A percentile compares a stretch with the other conserved stretches of the same genome.
Evolutionary conservation across 2,113 vertebrate species (phyloP).

Genomic region (Calcarius ornatus): DNA sequence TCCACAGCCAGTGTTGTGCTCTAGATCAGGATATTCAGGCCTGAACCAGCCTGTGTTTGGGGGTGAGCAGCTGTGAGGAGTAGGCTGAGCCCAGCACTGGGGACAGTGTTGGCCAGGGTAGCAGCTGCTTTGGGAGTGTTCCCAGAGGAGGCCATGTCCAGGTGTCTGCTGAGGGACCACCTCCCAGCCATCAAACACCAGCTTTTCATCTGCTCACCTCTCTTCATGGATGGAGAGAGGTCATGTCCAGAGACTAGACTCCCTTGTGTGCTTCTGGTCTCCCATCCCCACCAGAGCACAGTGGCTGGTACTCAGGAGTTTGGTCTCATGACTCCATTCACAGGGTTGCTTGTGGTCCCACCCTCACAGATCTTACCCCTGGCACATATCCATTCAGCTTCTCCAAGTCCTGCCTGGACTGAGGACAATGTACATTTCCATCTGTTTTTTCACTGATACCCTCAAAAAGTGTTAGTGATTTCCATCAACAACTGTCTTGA

Average conservation of each 20-base stretch:
- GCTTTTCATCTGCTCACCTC: background rate
- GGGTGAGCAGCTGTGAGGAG: background rate
- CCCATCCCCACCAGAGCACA: background rate
- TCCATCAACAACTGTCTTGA: slow-evolving; percentile 13
- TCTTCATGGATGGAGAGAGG: background rate
- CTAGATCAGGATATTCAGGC: background rate
- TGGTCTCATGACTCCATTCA: background rate
- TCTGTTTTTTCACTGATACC: slow-evolving; percentile 11
- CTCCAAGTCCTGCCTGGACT: background rate
- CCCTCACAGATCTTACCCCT: background rate
- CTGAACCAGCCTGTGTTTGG: background rate
- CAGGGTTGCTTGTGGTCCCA: background rate
- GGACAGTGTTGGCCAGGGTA: background rate
- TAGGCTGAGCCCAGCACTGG: accelerated
- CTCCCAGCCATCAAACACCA: background rate
- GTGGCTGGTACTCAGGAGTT: background rate
- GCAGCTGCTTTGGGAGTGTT: background rate
- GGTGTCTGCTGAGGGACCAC: background rate
- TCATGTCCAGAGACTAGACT: background rate
- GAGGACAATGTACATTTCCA: background rate
- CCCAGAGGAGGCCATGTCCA: background rate
- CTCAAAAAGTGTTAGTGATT: background rate
- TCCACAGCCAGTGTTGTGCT: background rate
- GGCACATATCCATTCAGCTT: background rate
- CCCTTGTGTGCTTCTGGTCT: background rate